Conservation (phyloP, 1,140 invertebrate genomes). For the Scaptomyza graminum region DNA sequence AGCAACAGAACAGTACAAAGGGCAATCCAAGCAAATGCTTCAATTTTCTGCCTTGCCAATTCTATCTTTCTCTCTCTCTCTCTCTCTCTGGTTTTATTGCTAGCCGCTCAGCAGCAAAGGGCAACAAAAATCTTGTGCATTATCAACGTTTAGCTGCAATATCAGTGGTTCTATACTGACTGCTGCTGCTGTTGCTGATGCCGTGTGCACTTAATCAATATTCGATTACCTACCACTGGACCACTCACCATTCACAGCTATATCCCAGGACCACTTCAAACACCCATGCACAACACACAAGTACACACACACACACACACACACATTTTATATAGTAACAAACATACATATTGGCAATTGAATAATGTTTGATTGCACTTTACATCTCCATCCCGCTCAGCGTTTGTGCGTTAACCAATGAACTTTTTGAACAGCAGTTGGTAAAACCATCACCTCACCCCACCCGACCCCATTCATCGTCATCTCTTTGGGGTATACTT, state of each 20-base stretch:
- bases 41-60: constrained; percentile 78
- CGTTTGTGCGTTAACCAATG: constrained; percentile 51
- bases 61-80: neutral
- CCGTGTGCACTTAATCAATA: constrained; percentile 75
- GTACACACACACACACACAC: constrained; percentile 4
- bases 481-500: constrained; percentile 1
- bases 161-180: constrained; percentile 47
- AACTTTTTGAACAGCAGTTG: constrained; percentile 42
- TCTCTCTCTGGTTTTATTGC: neutral
- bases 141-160: constrained; percentile 77
- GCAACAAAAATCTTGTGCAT: constrained; percentile 52
- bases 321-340: constrained; percentile 34
- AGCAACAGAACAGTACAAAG: constrained; percentile 54
- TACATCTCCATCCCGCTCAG: neutral
- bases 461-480: neutral
- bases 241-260: neutral
- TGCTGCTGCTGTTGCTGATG: constrained; percentile 25
- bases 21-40: constrained; percentile 59
- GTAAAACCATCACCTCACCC: neutral
- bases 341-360: constrained; percentile 66
- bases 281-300: constrained; percentile 23
- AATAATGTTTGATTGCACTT: constrained; percentile 56
- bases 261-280: constrained; percentile 4
- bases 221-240: constrained; percentile 66
- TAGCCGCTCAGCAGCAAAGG: neutral